Evolutionary conservation across 2,888 invertebrate species (phyloP).

Genomic region (Neoascia interrupta): DNA sequence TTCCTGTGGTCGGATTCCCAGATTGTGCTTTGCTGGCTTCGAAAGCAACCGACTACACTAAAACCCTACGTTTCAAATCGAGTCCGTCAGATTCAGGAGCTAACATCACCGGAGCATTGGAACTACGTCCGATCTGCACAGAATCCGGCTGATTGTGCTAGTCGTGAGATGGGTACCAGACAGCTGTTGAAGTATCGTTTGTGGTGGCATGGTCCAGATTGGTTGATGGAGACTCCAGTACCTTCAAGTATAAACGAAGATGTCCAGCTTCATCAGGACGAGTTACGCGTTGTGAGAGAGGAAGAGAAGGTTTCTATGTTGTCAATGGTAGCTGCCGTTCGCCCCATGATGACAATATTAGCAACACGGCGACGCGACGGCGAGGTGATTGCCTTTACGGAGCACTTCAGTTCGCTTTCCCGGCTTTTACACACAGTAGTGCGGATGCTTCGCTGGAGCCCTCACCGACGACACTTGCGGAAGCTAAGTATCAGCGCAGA

Average conservation of each 20-base stretch:
- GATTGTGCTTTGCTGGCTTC: conserved; percentile 34
- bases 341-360: no score
- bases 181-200: neutral
- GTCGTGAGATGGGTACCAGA: neutral
- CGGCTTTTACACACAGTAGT: conserved; percentile 4
- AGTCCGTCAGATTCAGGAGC: conserved; percentile 17
- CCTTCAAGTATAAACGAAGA: neutral
- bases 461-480: neutral
- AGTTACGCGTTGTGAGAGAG: neutral
- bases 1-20: conserved; percentile 29
- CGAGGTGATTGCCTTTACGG: neutral
- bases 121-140: conserved; percentile 13
- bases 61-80: conserved; percentile 30
- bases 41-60: conserved; percentile 15
- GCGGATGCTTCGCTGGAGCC: conserved; percentile 4
- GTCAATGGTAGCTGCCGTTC: neutral
- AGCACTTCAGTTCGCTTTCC: conserved; percentile 8
- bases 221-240: neutral
- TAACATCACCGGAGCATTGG: conserved; percentile 1
- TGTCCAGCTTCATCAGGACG: neutral
- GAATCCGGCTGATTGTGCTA: conserved; percentile 24
- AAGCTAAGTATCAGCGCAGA: neutral
- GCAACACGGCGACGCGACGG: conserved; percentile 11
- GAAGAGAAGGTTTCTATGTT: neutral
- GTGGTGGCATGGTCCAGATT: conserved; percentile 5